Percentiles rank a stretch among this genome's conserved stretches.
Conservation (phyloP, 1,140 invertebrate genomes). For the Drosophila dunni region DNA sequence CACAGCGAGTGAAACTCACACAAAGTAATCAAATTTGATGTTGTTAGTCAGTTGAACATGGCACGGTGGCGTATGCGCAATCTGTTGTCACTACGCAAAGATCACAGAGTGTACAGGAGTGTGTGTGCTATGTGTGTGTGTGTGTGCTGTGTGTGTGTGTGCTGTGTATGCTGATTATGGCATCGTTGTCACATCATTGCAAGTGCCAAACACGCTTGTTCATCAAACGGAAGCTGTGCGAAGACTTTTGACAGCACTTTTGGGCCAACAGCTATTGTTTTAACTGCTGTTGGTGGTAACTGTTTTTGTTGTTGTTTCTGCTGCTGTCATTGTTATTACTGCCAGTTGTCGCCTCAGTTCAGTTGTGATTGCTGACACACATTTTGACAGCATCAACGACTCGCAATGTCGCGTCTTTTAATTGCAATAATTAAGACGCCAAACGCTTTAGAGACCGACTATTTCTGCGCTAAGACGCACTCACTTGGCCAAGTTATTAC, state of each 20-base stretch:
- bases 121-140: conserved; percentile 15
- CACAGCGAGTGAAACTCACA: conserved; percentile 38
- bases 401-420: conserved; percentile 47
- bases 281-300: not conserved
- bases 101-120: conserved; percentile 8
- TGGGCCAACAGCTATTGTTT: conserved; percentile 42
- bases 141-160: conserved; percentile 13
- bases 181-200: conserved; percentile 65
- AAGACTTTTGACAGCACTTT: conserved; percentile 63
- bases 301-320: conserved; percentile 10
- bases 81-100: conserved; percentile 34
- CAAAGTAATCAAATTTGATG: conserved; percentile 15
- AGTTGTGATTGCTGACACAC: conserved; percentile 46
- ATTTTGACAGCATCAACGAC: conserved; percentile 59
- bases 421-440: conserved; percentile 59
- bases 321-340: conserved; percentile 19
- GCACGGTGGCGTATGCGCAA: conserved; percentile 60
- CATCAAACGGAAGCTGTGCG: conserved; percentile 74
- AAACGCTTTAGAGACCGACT: conserved; percentile 2
- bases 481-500: conserved; percentile 9
- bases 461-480: not conserved
- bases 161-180: conserved; percentile 65
- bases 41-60: not conserved
- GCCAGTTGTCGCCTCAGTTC: conserved; percentile 3
- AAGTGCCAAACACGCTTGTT: conserved; percentile 38